phyloP scores from a whole-genome alignment of 2,113 vertebrate genomes.

The Gobius niger region DNA sequence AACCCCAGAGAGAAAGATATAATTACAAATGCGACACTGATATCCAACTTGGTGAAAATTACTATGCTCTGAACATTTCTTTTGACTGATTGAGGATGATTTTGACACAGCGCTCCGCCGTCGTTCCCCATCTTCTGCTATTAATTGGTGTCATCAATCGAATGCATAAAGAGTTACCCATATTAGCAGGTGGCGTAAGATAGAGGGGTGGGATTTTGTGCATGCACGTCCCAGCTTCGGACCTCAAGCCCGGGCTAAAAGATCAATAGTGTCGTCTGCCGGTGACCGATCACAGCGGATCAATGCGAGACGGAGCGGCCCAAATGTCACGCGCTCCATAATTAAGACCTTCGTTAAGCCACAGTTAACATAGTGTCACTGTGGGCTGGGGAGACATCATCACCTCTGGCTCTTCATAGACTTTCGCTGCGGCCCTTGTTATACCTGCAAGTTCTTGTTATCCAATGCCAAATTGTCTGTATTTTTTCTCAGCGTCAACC shows the following conservation, averaged over 20 bases:
- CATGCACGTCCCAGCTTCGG: conserved; percentile 35
- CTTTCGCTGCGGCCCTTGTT: neutral
- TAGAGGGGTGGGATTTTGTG: conserved; percentile 39
- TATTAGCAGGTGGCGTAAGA: conserved; percentile 34
- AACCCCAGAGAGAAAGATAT: conserved; percentile 3
- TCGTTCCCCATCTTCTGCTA: conserved; percentile 31
- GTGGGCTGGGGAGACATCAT: conserved; percentile 42
- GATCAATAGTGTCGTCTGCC: conserved; percentile 63
- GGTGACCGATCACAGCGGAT: conserved; percentile 72
- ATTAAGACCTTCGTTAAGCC: conserved; percentile 80
- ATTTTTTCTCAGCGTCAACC: conserved; percentile 25
- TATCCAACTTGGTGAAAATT: conserved; percentile 18
- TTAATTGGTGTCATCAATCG: conserved; percentile 70
- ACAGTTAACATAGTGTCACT: conserved; percentile 67
- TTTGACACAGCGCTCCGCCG: conserved; percentile 29
- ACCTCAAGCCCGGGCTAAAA: conserved; percentile 1
- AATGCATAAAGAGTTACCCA: conserved; percentile 12
- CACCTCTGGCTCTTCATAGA: conserved; percentile 12
- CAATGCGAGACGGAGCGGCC: conserved; percentile 64
- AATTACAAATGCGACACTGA: conserved; percentile 3
- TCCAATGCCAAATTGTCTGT: conserved; percentile 25
- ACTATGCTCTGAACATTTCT: conserved; percentile 39
- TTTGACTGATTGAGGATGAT: conserved; percentile 45
- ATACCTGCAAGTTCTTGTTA: neutral
- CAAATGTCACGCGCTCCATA: conserved; percentile 78